Evolutionary conservation across 1,140 invertebrate species (phyloP), one percentile per base, ranked within the genome.

Genomic region (Dufourea novaeangliae): DNA sequence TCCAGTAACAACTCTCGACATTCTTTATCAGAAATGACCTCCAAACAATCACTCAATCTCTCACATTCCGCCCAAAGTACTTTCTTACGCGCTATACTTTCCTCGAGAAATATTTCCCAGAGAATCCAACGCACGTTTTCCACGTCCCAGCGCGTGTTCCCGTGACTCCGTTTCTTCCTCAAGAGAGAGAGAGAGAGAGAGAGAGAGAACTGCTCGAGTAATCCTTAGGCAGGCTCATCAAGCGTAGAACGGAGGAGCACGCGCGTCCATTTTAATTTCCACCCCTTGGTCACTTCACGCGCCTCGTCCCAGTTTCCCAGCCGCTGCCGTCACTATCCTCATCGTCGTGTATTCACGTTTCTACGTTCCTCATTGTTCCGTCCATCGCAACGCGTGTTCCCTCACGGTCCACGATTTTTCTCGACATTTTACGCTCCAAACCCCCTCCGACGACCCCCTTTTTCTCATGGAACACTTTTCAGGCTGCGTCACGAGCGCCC

Each of bases 211-310:
- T 14, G 22, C 61, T 8, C 11, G 22, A 64, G 17, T 6, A 44
- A 64, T 46, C 25, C 29, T 37, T 29, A 10, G n/a, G 12, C 11
- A 2, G n/a, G 7, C 17, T 44, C 39, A 6, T 1, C 10, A 17
- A 20, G 6, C 57, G 25, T 8, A 29, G 2, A 3, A n/a, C n/a
- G n/a, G n/a, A n/a, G 34, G 10, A 2, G 41, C 20, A 46, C 44
- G 34, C 62, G 2, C 2, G 25, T 64, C 62, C 62, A 64, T 46
- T 64, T 64, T 64, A 64, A 64, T 64, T 46, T 20, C 20, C 41
- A 17, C 11, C 20, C n/a, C 34, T 54, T 63, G 61, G 61, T 63
- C 61, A 63, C 61, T 34, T 41, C 32, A 27, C 22, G 37, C 8
- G 22, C 10, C 37, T 34, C 20, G 29, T 17, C 29, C 32, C 17